Conservation (phyloP, 2,113 vertebrate species). For the Polypterus senegalus region DNA sequence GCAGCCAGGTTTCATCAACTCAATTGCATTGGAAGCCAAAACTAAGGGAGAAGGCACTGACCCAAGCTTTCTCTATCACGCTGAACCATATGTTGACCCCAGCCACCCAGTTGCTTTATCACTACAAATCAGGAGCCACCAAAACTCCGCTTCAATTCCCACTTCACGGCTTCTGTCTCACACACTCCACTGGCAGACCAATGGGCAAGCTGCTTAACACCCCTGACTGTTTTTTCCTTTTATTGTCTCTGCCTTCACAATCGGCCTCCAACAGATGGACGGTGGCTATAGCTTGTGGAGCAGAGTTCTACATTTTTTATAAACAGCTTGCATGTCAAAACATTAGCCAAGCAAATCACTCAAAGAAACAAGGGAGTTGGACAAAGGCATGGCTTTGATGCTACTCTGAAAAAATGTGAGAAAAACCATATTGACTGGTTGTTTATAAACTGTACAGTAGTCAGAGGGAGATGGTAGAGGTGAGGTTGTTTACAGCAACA, state of each 20-base stretch:
- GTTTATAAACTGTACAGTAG: background rate
- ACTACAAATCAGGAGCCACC: conserved; percentile 77
- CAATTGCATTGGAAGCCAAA: conserved; percentile 57
- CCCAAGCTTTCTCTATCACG: conserved; percentile 82
- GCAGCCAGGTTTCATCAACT: conserved; percentile 89
- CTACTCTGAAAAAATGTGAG: conserved; percentile 17
- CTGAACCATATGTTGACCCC: conserved; percentile 94
- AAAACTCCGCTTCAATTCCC: conserved; percentile 59
- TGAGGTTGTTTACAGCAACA: background rate
- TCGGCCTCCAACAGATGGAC: conserved; percentile 79
- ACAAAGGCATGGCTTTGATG: conserved; percentile 37
- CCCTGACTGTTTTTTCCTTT: conserved; percentile 27
- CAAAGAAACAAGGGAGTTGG: conserved; percentile 32
- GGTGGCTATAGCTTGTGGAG: conserved; percentile 56
- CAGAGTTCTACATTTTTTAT: conserved; percentile 44
- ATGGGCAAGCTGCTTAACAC: conserved; percentile 35
- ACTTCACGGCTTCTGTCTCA: conserved; percentile 39
- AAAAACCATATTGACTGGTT: background rate
- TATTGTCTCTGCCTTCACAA: conserved; percentile 61
- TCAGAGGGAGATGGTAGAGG: background rate
- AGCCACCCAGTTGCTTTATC: conserved; percentile 78
- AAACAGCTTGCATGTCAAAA: conserved; percentile 39
- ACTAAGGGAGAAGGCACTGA: conserved; percentile 54
- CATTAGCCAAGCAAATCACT: conserved; percentile 32
- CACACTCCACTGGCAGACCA: conserved; percentile 31